These are phyloP conservation scores for Leptinotarsa peninsularis DNA, from an alignment of 2,888 invertebrate species.

Conservation along the genomic window DNA sequence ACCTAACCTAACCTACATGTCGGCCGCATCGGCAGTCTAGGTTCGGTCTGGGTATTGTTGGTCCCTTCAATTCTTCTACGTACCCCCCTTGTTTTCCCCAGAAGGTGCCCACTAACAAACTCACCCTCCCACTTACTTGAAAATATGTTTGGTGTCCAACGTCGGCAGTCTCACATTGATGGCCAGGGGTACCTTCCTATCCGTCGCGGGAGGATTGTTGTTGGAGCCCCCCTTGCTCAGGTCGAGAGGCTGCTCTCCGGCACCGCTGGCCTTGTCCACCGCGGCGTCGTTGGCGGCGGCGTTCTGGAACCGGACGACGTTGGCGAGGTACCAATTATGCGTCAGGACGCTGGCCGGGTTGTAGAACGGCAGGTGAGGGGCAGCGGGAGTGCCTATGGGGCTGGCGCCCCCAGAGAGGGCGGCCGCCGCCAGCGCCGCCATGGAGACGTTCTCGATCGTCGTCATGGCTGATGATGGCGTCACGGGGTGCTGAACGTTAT, in stretches of 20 bases:
- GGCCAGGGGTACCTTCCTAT: slow-evolving; percentile 47
- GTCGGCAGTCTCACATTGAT: slow-evolving; percentile 63
- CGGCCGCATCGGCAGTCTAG: no score
- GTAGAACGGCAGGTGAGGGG: slow-evolving; percentile 61
- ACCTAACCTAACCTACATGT: no score
- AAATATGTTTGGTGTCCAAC: slow-evolving; percentile 73
- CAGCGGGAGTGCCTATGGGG: slow-evolving; percentile 53
- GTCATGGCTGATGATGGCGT: slow-evolving; percentile 67
- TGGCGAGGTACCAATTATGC: slow-evolving; percentile 65
- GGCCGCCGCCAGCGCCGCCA: slow-evolving; percentile 77
- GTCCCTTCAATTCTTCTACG: no score
- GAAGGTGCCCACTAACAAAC: no score
- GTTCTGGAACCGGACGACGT: slow-evolving; percentile 68
- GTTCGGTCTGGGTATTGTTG: no score
- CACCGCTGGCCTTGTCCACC: slow-evolving; percentile 47
- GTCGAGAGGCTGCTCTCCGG: slow-evolving; percentile 82
- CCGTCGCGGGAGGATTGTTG: slow-evolving; percentile 53
- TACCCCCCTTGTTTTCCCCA: no score
- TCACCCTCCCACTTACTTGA: slow-evolving; percentile 73
- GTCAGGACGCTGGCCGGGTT: slow-evolving; percentile 61
- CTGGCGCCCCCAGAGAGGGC: slow-evolving; percentile 71
- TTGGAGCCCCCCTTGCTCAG: slow-evolving; percentile 81
- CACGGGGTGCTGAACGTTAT: slow-evolving; percentile 46
- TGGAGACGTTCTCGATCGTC: slow-evolving; percentile 72
- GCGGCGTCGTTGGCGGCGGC: slow-evolving; percentile 52